Percentiles rank a stretch among this genome's conserved stretches.
Evolutionary conservation across 1,140 invertebrate genomes (phyloP).

Genomic region (Metaphire vulgaris): DNA sequence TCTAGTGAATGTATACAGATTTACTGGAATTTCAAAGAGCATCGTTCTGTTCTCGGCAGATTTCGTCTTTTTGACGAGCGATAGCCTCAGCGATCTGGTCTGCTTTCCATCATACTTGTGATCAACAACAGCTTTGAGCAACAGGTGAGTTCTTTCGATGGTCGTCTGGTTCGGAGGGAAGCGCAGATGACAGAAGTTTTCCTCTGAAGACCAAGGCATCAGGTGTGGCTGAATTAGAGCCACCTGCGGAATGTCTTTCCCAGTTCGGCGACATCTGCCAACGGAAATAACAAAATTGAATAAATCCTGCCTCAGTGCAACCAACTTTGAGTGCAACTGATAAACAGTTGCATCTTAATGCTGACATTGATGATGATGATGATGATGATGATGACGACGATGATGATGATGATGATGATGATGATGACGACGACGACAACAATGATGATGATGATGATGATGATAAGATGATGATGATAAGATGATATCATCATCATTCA

Average conservation of each 20-base stretch:
- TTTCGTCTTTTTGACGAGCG: not conserved
- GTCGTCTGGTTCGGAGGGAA: not conserved
- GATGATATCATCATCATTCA: no score
- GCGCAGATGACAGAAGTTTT: not conserved
- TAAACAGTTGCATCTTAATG: no score
- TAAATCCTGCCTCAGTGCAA: no score
- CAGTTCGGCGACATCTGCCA: not conserved
- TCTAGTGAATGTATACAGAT: no score
- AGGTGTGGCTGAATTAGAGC: not conserved
- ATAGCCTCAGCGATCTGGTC: not conserved
- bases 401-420: conserved; percentile 2
- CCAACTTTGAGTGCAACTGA: no score
- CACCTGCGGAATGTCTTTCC: not conserved
- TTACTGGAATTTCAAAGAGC: not conserved
- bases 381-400: not conserved
- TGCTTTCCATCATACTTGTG: not conserved
- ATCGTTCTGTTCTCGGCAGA: no score
- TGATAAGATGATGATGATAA: no score
- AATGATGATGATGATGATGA: not conserved
- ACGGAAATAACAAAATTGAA: no score
- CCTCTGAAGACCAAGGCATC: not conserved
- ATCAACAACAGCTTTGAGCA: not conserved
- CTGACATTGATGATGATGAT: not conserved
- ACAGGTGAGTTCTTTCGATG: not conserved
- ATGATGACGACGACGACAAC: not conserved